These are phyloP conservation scores for Pterocles gutturalis DNA, from an alignment of 2,113 vertebrate genomes.

Conservation along the genomic window DNA sequence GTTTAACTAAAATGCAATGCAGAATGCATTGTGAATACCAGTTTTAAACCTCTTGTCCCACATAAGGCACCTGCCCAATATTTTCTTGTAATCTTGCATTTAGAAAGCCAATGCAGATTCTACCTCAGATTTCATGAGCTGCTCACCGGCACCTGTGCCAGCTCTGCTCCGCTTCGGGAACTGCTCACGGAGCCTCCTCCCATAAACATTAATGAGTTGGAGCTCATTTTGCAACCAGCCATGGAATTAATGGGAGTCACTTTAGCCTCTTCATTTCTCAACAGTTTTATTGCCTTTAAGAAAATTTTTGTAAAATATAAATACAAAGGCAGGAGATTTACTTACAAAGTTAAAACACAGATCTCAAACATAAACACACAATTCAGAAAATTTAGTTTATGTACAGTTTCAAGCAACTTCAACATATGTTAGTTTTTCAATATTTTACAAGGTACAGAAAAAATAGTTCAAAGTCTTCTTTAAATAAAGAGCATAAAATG, in stretches of 20 bases:
- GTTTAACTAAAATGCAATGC: background rate
- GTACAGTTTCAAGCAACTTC: conserved; percentile 93
- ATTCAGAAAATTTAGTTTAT: conserved; percentile 95
- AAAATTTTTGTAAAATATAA: conserved; percentile 99
- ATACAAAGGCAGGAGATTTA: conserved; percentile 99
- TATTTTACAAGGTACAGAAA: conserved; percentile 95
- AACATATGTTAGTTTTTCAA: conserved; percentile 92
- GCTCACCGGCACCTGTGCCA: background rate
- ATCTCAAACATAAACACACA: conserved; percentile 94
- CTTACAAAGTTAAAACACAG: conserved; percentile 99
- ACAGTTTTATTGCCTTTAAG: conserved; percentile 96
- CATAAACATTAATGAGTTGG: background rate
- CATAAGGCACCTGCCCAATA: background rate
- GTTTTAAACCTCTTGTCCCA: background rate
- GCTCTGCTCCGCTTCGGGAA: background rate
- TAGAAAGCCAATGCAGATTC: background rate
- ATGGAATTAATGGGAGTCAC: background rate
- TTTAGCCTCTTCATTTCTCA: conserved; percentile 76
- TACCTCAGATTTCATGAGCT: conserved; percentile 3
- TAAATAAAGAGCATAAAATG: conserved; percentile 96
- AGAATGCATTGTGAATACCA: background rate
- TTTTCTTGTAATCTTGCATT: background rate
- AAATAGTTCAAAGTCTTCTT: conserved; percentile 95
- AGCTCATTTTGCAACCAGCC: background rate
- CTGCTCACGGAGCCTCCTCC: background rate